Evolutionary conservation across 2,888 invertebrate species (phyloP), one percentile per base, ranked within the genome.

Genomic region (Orgyia antiqua): DNA sequence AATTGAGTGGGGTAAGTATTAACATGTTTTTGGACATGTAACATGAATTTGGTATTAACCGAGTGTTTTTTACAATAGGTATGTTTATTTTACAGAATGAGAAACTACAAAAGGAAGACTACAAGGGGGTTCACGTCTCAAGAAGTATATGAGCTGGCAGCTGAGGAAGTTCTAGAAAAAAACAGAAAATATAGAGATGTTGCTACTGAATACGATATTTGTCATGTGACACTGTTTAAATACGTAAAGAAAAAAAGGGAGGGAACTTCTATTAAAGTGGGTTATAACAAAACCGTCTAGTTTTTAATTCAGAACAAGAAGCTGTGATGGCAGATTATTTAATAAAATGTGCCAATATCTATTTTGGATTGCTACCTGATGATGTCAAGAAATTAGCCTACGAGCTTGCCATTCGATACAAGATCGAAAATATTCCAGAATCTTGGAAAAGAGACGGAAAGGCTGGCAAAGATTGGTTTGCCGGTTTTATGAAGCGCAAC

Each of bases 301-400:
- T n/a, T n/a, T 13, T 24, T 31, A 20, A 10, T 19, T 12, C 10
- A 20, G n/a, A 19, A 19, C 20, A 27, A 20, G 27, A 27, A 33
- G 13, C 29, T 15, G 19, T 19, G 13, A 29, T 33, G 18, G 21
- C 24, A 21, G 32, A 36, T 26, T 36, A 36, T 23, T 31, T 36
- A 18, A 31, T 31, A 12, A 44, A 33, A 31, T 42, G 38, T 51
- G 36, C 34, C 27, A 29, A 40, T 35, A 36, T 36, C 24, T 42
- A 38, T 11, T 36, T 38, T 13, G 36, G 30, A 8, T 33, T 24
- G 12, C 12, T 11, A 4, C 24, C 37, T 30, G 35, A 41, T 24
- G 41, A 19, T 8, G 19, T 19, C n/a, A 2, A n/a, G 6, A 6
- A 7, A 6, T 8, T 19, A n/a, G 19, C 19, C n/a, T 19, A 19